Percentiles rank a stretch among this genome's conserved stretches.
Evolutionary conservation across 2,797 vertebrate species (phyloP).

Genomic region (Gobio occitaniae): DNA sequence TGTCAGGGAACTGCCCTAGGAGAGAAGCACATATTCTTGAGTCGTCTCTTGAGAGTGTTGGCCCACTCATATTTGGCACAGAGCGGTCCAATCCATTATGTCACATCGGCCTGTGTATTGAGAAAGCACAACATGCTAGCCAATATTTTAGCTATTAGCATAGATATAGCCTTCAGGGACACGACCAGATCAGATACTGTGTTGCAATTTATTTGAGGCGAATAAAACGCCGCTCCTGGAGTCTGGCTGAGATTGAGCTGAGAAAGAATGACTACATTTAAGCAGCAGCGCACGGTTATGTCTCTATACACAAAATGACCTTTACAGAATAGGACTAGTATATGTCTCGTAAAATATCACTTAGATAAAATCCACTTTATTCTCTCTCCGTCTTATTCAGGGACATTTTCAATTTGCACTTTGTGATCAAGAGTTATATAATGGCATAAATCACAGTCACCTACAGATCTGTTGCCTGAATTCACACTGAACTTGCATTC

Average conservation of each 20-base stretch:
- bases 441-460: conserved; percentile 2
- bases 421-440: conserved; percentile 25
- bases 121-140: conserved; percentile 42
- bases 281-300: conserved; percentile 18
- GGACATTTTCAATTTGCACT: conserved; percentile 22
- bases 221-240: conserved; percentile 5
- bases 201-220: conserved; percentile 37
- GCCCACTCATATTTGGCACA: conserved; percentile 41
- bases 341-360: conserved; percentile 50
- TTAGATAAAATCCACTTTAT: conserved; percentile 32
- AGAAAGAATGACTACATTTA: conserved; percentile 37
- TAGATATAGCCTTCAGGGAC: conserved; percentile 48
- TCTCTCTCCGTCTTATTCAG: not conserved
- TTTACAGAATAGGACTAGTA: conserved; percentile 23
- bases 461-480: not conserved
- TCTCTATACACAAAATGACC: conserved; percentile 38
- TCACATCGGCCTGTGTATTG: conserved; percentile 18
- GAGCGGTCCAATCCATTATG: conserved; percentile 45
- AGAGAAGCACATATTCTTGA: conserved; percentile 19
- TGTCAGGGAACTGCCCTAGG: conserved; percentile 19
- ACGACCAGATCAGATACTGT: conserved; percentile 48
- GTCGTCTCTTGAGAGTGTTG: conserved; percentile 6
- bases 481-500: not conserved
- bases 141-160: conserved; percentile 47
- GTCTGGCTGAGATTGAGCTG: conserved; percentile 23